These are phyloP conservation scores for Craniophora ligustri DNA, from an alignment of 2,888 invertebrate species.

Conservation along the genomic window DNA sequence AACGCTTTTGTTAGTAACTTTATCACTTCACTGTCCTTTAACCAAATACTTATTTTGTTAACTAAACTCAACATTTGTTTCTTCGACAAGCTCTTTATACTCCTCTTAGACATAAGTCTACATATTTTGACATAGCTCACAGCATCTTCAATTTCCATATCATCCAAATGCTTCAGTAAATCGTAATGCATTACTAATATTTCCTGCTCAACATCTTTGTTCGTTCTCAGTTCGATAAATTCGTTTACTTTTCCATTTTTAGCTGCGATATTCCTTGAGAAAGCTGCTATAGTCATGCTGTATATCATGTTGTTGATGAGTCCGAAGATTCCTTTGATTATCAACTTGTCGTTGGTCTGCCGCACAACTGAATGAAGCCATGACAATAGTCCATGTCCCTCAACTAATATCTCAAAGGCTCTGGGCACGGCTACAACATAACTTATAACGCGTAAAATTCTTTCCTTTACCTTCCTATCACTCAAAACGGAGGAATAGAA, in stretches of 20 bases:
- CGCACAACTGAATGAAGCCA: slow-evolving; percentile 89
- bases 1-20: slow-evolving; percentile 69
- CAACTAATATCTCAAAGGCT: slow-evolving; percentile 90
- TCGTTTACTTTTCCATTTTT: slow-evolving; percentile 61
- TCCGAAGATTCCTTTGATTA: slow-evolving; percentile 64
- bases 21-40: slow-evolving; percentile 62
- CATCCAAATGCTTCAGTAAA: slow-evolving; percentile 65
- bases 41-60: slow-evolving; percentile 57
- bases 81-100: slow-evolving; percentile 72
- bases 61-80: slow-evolving; percentile 72
- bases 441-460: slow-evolving; percentile 90
- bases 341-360: slow-evolving; percentile 66
- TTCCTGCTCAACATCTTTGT: slow-evolving; percentile 78
- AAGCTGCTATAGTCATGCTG: slow-evolving; percentile 69
- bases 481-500: slow-evolving; percentile 90
- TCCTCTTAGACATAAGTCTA: slow-evolving; percentile 71
- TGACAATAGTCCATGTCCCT: slow-evolving; percentile 91
- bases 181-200: slow-evolving; percentile 69
- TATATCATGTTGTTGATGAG: slow-evolving; percentile 70
- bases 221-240: slow-evolving; percentile 70
- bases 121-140: slow-evolving; percentile 66
- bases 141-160: slow-evolving; percentile 67
- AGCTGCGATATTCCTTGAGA: slow-evolving; percentile 63
- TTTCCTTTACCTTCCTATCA: slow-evolving; percentile 89
- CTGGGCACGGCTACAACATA: slow-evolving; percentile 90